Evolutionary conservation across 2,113 vertebrate genomes (phyloP).

Genomic region (Cichladusa arquata): DNA sequence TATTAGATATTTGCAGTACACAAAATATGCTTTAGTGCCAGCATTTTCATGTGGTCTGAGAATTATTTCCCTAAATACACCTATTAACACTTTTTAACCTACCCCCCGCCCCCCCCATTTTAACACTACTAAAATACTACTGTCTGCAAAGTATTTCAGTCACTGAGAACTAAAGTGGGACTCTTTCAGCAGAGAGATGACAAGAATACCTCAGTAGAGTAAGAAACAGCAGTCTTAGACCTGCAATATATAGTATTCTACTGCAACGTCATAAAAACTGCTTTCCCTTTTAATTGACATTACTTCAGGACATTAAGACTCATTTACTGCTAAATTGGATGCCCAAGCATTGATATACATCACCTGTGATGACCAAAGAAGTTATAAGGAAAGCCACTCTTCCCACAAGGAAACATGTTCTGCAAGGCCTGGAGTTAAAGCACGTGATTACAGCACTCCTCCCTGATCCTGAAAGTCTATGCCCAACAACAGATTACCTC

Average conservation of each 20-base stretch:
- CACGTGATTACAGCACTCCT: not conserved
- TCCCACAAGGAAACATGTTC: not conserved
- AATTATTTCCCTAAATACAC: not conserved
- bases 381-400: not conserved
- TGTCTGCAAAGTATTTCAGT: not conserved
- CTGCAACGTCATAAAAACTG: not conserved
- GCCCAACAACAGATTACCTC: not conserved
- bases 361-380: not conserved
- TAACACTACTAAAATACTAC: not conserved
- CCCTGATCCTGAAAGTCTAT: accelerated
- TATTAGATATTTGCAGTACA: not conserved
- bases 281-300: not conserved
- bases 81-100: not conserved
- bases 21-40: not conserved
- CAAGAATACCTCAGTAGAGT: not conserved
- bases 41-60: not conserved
- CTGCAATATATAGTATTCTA: not conserved
- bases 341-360: not conserved
- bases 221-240: not conserved
- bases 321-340: not conserved
- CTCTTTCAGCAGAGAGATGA: not conserved
- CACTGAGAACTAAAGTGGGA: not conserved
- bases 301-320: not conserved
- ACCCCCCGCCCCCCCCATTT: not conserved
- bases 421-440: not conserved